Percentiles rank a stretch among this genome's conserved stretches.
Evolutionary conservation across 1,140 invertebrate species (phyloP).

Genomic region (Asbolus verrucosus): DNA sequence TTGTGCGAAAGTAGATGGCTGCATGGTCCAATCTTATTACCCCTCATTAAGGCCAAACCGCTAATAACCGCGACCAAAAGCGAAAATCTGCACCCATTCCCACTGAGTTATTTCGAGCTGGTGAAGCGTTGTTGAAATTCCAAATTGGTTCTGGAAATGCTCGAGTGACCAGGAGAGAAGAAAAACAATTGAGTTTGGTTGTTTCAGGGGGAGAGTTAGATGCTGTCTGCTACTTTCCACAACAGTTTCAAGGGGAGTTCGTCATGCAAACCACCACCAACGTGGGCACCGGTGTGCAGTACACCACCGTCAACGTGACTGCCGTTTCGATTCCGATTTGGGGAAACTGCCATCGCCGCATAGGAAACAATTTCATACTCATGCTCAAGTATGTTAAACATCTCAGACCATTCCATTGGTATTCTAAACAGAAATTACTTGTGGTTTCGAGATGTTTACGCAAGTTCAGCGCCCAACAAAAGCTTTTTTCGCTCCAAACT

Average conservation of each 20-base stretch:
- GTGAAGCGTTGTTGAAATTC: slow-evolving; percentile 41
- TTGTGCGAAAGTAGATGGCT: slow-evolving; percentile 35
- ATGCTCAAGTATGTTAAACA: slow-evolving; percentile 70
- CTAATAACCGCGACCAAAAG: slow-evolving; percentile 13
- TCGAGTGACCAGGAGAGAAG: slow-evolving; percentile 33
- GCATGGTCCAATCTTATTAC: slow-evolving; percentile 25
- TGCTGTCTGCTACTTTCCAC: slow-evolving; percentile 75
- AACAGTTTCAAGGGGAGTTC: slow-evolving; percentile 77
- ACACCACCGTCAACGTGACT: slow-evolving; percentile 74
- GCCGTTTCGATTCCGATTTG: slow-evolving; percentile 76
- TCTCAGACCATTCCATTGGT: slow-evolving; percentile 10
- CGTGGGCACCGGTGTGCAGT: slow-evolving; percentile 69
- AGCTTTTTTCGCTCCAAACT: neutral
- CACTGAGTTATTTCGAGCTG: neutral
- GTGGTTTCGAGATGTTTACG: slow-evolving; percentile 16
- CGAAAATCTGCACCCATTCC: slow-evolving; percentile 8
- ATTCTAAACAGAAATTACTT: slow-evolving; percentile 8
- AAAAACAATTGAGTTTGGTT: slow-evolving; percentile 22
- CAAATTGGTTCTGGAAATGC: slow-evolving; percentile 39
- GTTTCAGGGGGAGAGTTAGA: slow-evolving; percentile 52
- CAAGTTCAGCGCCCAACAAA: slow-evolving; percentile 21
- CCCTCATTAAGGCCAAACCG: slow-evolving; percentile 23
- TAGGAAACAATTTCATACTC: slow-evolving; percentile 72
- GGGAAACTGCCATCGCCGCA: slow-evolving; percentile 74
- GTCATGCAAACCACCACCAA: slow-evolving; percentile 71